A percentile compares a stretch with the other conserved stretches of the same genome.
Conservation (phyloP, 2,113 vertebrate genomes). For the Hyla sarda region DNA sequence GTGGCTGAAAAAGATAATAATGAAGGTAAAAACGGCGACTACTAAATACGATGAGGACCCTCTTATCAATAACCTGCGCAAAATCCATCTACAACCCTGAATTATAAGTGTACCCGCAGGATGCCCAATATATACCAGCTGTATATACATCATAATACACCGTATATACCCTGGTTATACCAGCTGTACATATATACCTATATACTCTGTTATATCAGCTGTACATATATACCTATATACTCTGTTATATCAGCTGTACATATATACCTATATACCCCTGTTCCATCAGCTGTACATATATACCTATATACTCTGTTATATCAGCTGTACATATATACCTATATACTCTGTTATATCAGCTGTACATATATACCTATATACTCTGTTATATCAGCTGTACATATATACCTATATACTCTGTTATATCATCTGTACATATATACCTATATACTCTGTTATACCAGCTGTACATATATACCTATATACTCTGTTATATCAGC, state of each 20-base stretch:
- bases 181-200: background rate
- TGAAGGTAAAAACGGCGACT: background rate
- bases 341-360: too few species aligned
- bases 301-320: background rate
- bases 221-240: background rate
- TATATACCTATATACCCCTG: too few species aligned
- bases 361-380: too few species aligned
- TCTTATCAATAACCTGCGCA: background rate
- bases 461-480: background rate
- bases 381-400: too few species aligned
- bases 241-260: too few species aligned
- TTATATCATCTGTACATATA: background rate
- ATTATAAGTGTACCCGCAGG: background rate
- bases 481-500: too few species aligned
- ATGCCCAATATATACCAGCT: background rate
- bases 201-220: background rate
- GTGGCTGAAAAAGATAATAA: slow-evolving; percentile 24
- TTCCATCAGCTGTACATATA: too few species aligned
- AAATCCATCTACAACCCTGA: background rate
- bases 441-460: background rate
- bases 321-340: too few species aligned
- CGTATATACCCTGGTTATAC: background rate
- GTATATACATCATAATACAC: too few species aligned
- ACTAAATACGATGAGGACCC: background rate
- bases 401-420: too few species aligned